Base-by-base conservation (phyloP, 2,797 vertebrate genomes). In the Poecile montanus region DNA sequence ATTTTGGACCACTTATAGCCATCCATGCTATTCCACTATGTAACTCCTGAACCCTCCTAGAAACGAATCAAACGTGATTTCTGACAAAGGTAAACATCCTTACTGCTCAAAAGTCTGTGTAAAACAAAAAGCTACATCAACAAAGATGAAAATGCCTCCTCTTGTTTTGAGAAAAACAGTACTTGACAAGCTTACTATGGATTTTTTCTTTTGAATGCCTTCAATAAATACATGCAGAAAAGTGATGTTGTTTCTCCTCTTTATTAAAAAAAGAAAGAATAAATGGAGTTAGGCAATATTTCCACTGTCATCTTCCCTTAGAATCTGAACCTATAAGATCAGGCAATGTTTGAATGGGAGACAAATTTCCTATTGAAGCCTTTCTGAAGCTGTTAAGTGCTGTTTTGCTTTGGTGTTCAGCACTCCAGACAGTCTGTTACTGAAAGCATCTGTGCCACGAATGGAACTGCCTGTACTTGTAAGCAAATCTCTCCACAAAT, bases 111-210 rank as follows among this genome's bases (percentile, higher is more conserved):
- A 94, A 86, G 91, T 88, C 93, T 56, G 30, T 88, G 88, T 85
- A 79, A 80, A 96, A 97, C 95, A 92, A 94, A 86, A 97, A 97
- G 65, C 92, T 87, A 97, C 66, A 93, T 71, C 51, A 93, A 92
- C 89, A 95, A 97, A 97, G 95, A 98, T 96, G 97, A 97, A 96
- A 97, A 97, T 95, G 96, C 96, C 94, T 97, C 96, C 96, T 93
- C 81, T 94, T 95, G 94, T 94, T 97, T 96, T 95, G 81, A 89
- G 88, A 96, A 96, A 95, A 97, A 96, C 66, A 93, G 95, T 93
- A 96, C 91, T 81, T 83, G 66, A 82, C 81, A 96, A 96, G 91
- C 94, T 73, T 82, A 85, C 71, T 83, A 84, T 15, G 26, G 87
- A 70, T 92, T 93, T 75, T 66, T 84, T 80, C 54, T 60, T 94